Conservation (phyloP, 2,888 invertebrate genomes). For the Invenusta paracnida region DNA sequence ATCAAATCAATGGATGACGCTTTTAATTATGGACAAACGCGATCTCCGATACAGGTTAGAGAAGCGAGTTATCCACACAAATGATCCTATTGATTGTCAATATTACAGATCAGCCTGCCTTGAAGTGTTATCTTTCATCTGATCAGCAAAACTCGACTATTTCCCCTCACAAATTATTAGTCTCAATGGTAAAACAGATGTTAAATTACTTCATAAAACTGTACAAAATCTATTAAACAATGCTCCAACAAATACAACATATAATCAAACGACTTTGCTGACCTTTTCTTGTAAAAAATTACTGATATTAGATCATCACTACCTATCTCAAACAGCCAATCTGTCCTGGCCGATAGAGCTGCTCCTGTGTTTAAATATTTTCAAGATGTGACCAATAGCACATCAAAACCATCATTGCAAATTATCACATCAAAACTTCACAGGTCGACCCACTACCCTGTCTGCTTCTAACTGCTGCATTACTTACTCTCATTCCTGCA, state of each 20-base stretch:
- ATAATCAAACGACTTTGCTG: neutral
- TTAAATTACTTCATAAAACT: constrained; percentile 29
- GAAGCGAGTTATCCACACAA: neutral
- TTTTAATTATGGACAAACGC: neutral
- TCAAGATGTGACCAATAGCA: neutral
- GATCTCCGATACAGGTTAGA: neutral
- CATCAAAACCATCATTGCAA: neutral
- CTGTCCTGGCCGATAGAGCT: neutral
- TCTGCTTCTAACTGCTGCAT: neutral
- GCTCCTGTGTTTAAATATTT: neutral
- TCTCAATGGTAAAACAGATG: neutral
- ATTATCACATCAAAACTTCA: constrained; percentile 1
- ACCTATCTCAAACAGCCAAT: constrained; percentile 15
- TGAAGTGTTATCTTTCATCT: neutral
- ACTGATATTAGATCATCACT: constrained; percentile 13
- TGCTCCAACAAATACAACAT: constrained; percentile 9
- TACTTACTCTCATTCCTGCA: constrained; percentile 13
- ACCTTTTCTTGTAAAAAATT: neutral
- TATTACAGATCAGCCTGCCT: neutral
- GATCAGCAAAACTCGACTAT: neutral
- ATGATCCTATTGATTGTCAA: constrained; percentile 4
- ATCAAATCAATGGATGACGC: constrained; percentile 17
- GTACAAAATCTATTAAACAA: constrained; percentile 21
- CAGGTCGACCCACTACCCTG: neutral
- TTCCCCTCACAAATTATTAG: neutral